Evolutionary conservation across 2,113 vertebrate species (phyloP), one percentile per base, ranked within the genome.

Genomic region (Boleophthalmus pectinirostris): DNA sequence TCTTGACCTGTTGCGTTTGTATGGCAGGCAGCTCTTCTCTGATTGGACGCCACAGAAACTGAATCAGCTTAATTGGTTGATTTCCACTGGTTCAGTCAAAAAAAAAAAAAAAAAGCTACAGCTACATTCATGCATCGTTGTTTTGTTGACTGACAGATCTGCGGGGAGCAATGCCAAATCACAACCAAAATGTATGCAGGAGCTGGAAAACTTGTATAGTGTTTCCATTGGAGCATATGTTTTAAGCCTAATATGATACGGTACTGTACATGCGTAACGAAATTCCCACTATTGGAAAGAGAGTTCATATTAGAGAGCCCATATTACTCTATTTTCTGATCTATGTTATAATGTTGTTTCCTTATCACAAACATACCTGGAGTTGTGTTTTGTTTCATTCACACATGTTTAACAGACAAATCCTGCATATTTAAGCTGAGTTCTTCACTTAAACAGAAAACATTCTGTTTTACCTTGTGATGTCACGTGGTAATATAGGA

Each of bases 21-120:
- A 82, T 79, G 88, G 73, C 80, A 81, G 73, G 72, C 77, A 14
- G 29, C 46, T 38, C 76, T 75, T 71, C 56, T 20, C 68, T 89
- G 84, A 90, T 91, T 89, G 85, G 85, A 82, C 75, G 69, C 72
- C 70, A 65, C 33, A 68, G 73, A 25, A 66, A 75, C 80, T 74
- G 73, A 83, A 71, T 85, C 83, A 53, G 78, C 79, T 49, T 89
- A 90, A 91, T 91, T 91, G 89, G 78, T 83, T 16, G 10, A n/a
- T 65, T 70, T 77, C 54, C 80, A 63, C 72, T 24, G 66, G 58
- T 43, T 60, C 65, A 74, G 70, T 65, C 57, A 69, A 84, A n/a
- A n/a, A n/a, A 58, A 46, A 60, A 79, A 74, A 74, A 3, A 35
- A 21, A 81, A 72, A 15, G 51, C 38, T 15, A 61, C 20, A 13